phyloP scores from a whole-genome alignment of 2,113 vertebrate genomes.

The Solea senegalensis region DNA sequence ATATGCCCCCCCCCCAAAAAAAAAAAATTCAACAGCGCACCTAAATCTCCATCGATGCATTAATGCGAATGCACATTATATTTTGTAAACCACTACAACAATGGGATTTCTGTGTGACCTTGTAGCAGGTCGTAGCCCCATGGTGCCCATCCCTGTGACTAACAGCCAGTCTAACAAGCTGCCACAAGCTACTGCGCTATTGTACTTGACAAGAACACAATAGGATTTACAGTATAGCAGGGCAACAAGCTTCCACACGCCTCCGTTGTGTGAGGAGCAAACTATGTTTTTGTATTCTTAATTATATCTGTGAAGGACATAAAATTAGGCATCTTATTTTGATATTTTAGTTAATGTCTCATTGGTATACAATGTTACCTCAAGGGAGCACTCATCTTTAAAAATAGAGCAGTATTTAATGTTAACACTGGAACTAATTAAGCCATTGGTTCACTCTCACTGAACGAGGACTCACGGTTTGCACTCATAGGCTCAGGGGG shows the following conservation, averaged over 20 bases:
- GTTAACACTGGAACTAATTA: constrained; percentile 7
- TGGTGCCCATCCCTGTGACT: constrained; percentile 53
- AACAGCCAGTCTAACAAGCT: constrained; percentile 49
- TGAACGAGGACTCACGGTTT: background rate
- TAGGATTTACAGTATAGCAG: constrained; percentile 5
- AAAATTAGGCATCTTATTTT: background rate
- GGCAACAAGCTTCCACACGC: background rate
- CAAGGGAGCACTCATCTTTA: constrained; percentile 16
- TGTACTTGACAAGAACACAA: constrained; percentile 32
- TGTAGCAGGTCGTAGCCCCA: constrained; percentile 53
- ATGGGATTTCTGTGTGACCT: constrained; percentile 48
- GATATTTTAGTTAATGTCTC: background rate
- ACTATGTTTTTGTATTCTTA: background rate
- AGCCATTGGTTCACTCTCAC: constrained; percentile 10
- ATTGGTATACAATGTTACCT: background rate
- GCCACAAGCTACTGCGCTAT: constrained; percentile 32
- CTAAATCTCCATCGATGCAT: background rate
- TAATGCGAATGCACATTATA: constrained; percentile 28
- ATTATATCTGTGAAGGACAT: background rate
- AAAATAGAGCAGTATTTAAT: constrained; percentile 25
- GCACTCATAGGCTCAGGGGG: background rate
- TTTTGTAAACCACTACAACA: constrained; percentile 23
- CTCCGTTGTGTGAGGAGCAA: constrained; percentile 1
- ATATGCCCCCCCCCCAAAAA: too few species aligned
- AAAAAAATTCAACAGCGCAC: background rate